These are phyloP conservation scores for Heliothis virescens DNA, from an alignment of 1,140 invertebrate species.

Conservation along the genomic window DNA sequence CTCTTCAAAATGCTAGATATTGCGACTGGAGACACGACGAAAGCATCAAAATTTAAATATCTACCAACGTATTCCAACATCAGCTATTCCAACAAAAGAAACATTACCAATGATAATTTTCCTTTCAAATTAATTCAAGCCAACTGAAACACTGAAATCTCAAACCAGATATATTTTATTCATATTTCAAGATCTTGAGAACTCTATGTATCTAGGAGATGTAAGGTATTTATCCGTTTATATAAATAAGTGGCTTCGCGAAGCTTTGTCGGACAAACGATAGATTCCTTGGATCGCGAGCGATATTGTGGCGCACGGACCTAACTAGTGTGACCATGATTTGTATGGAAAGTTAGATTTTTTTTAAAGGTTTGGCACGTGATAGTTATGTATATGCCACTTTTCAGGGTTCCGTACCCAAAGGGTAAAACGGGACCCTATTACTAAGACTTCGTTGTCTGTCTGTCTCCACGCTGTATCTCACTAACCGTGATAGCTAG, in stretches of 20 bases:
- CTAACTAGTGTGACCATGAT: background rate
- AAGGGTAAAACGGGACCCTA: no score
- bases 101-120: constrained; percentile 11
- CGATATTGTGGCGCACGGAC: constrained; percentile 25
- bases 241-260: background rate
- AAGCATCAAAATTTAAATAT: background rate
- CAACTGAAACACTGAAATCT: constrained; percentile 1
- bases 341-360: background rate
- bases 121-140: constrained; percentile 12
- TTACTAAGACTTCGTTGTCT: no score
- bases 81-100: background rate
- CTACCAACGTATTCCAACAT: background rate
- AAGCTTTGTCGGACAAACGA: constrained; percentile 24
- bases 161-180: constrained; percentile 5
- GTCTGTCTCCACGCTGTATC: no score
- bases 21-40: background rate
- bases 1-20: background rate
- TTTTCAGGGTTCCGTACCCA: no score
- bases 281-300: constrained; percentile 32
- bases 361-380: background rate
- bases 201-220: constrained; percentile 10
- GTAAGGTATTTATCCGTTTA: constrained; percentile 20
- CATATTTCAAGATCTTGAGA: constrained; percentile 17
- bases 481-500: no score
- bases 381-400: no score